Percentiles rank a stretch among this genome's conserved stretches.
phyloP scores from a whole-genome alignment of 2,113 vertebrate genomes.

The Hemichromis elongatus region DNA sequence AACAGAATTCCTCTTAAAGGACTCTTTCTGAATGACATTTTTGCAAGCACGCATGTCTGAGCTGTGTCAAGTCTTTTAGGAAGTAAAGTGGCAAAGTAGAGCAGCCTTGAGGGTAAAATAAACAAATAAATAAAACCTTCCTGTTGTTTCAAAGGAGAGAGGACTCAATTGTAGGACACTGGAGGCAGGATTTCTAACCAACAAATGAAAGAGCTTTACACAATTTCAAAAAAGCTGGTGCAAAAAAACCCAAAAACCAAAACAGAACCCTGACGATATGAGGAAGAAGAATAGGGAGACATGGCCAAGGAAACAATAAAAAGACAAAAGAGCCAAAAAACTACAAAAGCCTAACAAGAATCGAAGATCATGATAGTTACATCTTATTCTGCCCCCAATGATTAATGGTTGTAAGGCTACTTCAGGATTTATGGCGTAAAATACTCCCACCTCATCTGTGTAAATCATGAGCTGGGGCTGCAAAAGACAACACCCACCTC shows the following conservation, averaged over 20 bases:
- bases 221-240: neutral
- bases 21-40: neutral
- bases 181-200: neutral
- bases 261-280: neutral
- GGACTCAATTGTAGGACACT: neutral
- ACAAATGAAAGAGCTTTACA: neutral
- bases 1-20: neutral
- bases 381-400: neutral
- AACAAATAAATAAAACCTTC: neutral
- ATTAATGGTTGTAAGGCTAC: neutral
- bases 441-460: neutral
- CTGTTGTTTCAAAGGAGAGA: neutral
- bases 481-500: neutral
- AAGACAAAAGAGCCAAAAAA: neutral
- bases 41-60: neutral
- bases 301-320: neutral
- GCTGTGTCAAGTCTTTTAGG: neutral
- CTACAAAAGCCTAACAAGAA: neutral
- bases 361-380: neutral
- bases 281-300: neutral
- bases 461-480: neutral
- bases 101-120: neutral
- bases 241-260: no score
- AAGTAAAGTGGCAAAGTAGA: neutral
- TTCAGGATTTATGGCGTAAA: neutral